These are phyloP conservation scores for Plebejus argus DNA, from an alignment of 2,888 invertebrate species.

Conservation along the genomic window DNA sequence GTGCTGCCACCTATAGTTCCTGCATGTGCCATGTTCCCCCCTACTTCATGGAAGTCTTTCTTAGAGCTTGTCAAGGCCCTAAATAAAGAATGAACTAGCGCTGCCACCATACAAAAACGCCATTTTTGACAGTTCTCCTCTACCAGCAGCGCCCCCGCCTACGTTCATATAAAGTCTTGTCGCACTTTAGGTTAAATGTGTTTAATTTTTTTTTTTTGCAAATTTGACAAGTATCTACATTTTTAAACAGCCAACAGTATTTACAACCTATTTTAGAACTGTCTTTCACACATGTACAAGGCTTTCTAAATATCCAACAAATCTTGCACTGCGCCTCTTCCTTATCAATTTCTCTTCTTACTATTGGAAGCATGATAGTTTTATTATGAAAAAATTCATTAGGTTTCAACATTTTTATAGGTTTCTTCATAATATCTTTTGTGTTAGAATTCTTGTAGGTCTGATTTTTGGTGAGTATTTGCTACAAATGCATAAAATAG, in stretches of 20 bases:
- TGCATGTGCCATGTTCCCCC: too few relatives aligned
- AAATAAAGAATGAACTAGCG: too few relatives aligned
- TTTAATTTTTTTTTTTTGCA: not conserved
- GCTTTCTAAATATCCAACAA: slow-evolving; percentile 50
- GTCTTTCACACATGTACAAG: slow-evolving; percentile 32
- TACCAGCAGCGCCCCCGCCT: too few relatives aligned
- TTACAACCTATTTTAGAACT: slow-evolving; percentile 44
- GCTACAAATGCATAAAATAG: slow-evolving; percentile 5
- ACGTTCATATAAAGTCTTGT: too few relatives aligned
- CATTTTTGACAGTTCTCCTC: too few relatives aligned
- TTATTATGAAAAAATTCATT: not conserved
- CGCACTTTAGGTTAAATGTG: too few relatives aligned
- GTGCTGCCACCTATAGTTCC: too few relatives aligned
- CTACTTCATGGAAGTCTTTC: too few relatives aligned
- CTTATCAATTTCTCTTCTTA: not conserved
- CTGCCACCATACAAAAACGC: too few relatives aligned
- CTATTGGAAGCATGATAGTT: not conserved
- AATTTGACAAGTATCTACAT: slow-evolving; percentile 33
- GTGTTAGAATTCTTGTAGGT: not conserved
- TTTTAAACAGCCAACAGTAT: slow-evolving; percentile 55
- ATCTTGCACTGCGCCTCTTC: slow-evolving; percentile 40
- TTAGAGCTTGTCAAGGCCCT: too few relatives aligned
- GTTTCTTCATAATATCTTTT: not conserved
- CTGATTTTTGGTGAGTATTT: not conserved
- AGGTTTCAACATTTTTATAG: not conserved